Base-by-base conservation (phyloP, 2,888 invertebrate genomes). In the Melikaiella ostensackeni region DNA sequence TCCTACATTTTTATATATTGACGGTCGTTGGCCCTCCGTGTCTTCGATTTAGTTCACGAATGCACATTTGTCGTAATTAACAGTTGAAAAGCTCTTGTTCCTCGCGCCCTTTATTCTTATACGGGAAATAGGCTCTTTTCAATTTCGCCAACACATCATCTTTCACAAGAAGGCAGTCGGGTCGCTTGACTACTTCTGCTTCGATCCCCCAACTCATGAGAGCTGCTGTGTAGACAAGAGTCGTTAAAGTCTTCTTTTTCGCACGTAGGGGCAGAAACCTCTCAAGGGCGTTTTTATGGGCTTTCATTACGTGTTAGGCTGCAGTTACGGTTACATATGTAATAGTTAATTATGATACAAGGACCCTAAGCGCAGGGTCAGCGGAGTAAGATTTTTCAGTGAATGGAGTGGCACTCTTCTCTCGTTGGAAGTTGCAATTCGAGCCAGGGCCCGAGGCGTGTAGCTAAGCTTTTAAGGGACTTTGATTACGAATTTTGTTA, bases 131-230 rank as follows among this genome's bases (percentile, higher is more conserved):
- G 66, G 30, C 30, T 50, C 30, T 70, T 70, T 50, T 16, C 27
- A 70, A 70, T 50, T 50, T 70, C 9, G 46, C 50, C 27, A 46
- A 30, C 66, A 27, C 19, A 50, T 46, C 42, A n/a, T 70, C 46
- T 46, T 70, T 46, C 30, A 70, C 19, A 7, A n/a, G 50, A 30
- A 30, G 33, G 70, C 4, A 70, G 42, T 27, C 24, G 42, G 4
- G 42, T 64, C 21, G 30, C 62, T 62, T 62, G 16, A 19, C 62
- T 62, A 33, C 35, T 35, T 38, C 33, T 38, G 33, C 63, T 63
- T 35, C 35, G 63, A 63, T 63, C 63, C 21, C 38, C 21, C 21
- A 64, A 64, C 63, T 64, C 63, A 42, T 16, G 21, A 38, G 46
- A 64, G 13, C 6, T 42, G 66, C 16, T 42, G 24, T 27, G 16